These are phyloP conservation scores for Maniola jurtina DNA, from an alignment of 1,140 invertebrate species.

Conservation along the genomic window DNA sequence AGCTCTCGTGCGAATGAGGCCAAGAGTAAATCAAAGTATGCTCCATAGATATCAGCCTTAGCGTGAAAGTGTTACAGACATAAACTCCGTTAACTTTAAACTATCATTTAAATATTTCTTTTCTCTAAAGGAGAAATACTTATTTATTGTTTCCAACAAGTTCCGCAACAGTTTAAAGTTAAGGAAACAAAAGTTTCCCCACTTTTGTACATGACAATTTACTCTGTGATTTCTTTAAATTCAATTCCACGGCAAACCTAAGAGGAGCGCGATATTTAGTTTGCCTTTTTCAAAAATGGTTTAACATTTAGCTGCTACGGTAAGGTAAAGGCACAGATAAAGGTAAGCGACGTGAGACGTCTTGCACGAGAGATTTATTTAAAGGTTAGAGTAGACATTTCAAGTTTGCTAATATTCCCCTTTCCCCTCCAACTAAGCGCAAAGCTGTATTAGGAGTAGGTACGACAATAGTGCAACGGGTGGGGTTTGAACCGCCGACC, in stretches of 20 bases:
- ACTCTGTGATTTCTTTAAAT: background rate
- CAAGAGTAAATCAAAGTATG: background rate
- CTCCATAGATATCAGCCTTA: background rate
- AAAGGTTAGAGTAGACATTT: background rate
- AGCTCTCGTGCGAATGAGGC: too few relatives aligned
- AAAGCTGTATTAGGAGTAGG: too few relatives aligned
- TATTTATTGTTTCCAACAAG: background rate
- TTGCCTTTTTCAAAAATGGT: slow-evolving; percentile 5
- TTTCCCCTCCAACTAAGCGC: too few relatives aligned
- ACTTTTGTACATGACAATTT: background rate
- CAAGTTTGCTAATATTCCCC: too few relatives aligned
- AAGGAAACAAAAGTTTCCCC: too few relatives aligned
- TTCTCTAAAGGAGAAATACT: too few relatives aligned
- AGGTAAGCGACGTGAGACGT: slow-evolving; percentile 8
- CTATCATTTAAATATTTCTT: too few relatives aligned
- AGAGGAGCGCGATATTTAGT: background rate
- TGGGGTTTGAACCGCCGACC: too few relatives aligned
- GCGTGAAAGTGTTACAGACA: too few relatives aligned
- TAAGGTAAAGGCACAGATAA: background rate
- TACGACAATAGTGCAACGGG: too few relatives aligned
- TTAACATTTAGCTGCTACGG: slow-evolving; percentile 3
- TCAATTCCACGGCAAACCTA: background rate
- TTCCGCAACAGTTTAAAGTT: background rate
- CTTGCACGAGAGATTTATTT: background rate
- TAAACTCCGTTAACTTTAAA: too few relatives aligned